Evolutionary conservation across 2,797 vertebrate genomes (phyloP), one percentile per base, ranked within the genome.

Genomic region (Mionectes olivaceus): DNA sequence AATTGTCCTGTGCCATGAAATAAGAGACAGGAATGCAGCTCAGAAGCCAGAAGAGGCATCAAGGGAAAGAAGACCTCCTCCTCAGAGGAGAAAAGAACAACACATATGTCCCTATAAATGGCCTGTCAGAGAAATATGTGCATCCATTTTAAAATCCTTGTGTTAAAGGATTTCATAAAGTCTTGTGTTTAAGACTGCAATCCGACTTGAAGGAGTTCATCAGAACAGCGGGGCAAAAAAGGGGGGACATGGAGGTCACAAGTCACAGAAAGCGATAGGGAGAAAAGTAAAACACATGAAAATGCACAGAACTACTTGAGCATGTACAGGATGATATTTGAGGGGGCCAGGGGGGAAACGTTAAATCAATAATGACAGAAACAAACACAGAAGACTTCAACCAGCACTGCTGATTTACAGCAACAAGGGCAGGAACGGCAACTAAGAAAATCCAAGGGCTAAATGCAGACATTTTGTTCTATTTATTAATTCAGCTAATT

Each of bases 401-500:
- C 37, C 23, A 61, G 30, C 21, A 22, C 46, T 39, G 37, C 33
- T 6, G 3, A 81, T 78, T 91, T 65, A 83, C 3, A 6, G n/a
- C 21, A 87, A 50, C 18, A 56, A 33, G 35, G 50, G 19, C 50
- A 90, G 69, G 28, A 90, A 77, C 32, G 82, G 27, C 24, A 88
- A 80, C 13, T 14, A 41, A 78, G 24, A 75, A 70, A 68, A 46
- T 13, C 6, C 14, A 55, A 50, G 17, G 49, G 49, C 57, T 86
- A 87, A 87, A 86, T 41, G 52, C 22, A 92, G 61, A 78, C 30
- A 55, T 73, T 70, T 83, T 90, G 43, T 84, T 90, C 78, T 74
- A 6, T 74, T 87, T 87, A 80, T 84, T 84, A 91, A 86, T 91
- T 91, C 76, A 87, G 6, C 32, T 75, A 37, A 93, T 91, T 86